phyloP scores from a whole-genome alignment of 92 coral and sea anemone genomes.

The Pocillopora meandrina region DNA sequence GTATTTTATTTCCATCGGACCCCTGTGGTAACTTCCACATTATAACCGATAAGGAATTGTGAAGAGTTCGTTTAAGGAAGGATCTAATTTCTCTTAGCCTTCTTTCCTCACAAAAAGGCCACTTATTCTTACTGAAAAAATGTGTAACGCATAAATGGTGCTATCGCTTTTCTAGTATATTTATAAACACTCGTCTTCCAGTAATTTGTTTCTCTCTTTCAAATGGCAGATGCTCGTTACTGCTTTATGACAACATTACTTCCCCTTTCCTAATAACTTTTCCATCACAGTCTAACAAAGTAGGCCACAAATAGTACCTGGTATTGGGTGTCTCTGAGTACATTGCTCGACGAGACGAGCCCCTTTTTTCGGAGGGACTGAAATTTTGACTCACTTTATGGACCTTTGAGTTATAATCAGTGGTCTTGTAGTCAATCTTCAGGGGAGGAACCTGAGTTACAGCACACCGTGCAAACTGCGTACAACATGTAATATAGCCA shows the following conservation, averaged over 20 bases:
- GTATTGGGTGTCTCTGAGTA: background rate
- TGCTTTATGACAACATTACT: background rate
- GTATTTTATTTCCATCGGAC: too few relatives aligned
- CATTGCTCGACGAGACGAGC: background rate
- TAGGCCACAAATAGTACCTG: constrained; percentile 19
- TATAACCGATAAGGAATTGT: too few relatives aligned
- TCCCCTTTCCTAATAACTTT: constrained; percentile 26
- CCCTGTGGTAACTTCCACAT: too few relatives aligned
- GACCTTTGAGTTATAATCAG: background rate
- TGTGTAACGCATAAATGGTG: too few relatives aligned
- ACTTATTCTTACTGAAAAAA: too few relatives aligned
- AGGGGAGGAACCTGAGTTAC: constrained; percentile 29
- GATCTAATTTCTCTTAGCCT: too few relatives aligned
- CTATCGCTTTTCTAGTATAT: too few relatives aligned
- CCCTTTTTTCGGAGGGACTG: background rate
- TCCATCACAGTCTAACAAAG: constrained; percentile 13
- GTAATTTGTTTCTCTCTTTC: too few relatives aligned
- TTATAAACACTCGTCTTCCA: too few relatives aligned
- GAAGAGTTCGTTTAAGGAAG: too few relatives aligned
- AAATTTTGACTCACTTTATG: constrained; percentile 3
- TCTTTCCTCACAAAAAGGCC: too few relatives aligned
- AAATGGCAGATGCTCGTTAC: background rate
- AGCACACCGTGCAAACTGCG: constrained; percentile 20
- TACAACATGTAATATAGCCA: constrained; percentile 14
- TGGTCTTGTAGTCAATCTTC: constrained; percentile 4